Evolutionary conservation across 1,140 invertebrate species (phyloP).

Genomic region (Rhyzopertha dominica): DNA sequence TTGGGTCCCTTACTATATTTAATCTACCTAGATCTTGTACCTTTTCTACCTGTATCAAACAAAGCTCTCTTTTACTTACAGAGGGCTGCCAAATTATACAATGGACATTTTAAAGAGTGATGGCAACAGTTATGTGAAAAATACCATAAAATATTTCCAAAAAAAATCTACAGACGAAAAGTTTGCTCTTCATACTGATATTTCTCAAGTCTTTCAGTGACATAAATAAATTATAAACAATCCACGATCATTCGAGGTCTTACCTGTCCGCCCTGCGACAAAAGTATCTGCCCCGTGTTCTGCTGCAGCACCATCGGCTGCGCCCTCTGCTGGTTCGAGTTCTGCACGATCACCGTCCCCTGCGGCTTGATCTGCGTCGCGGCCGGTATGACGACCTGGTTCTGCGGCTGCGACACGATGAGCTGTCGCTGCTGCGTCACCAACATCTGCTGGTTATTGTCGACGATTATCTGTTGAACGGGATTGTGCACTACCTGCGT

Average conservation of each 20-base stretch:
- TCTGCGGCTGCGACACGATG: constrained; percentile 42
- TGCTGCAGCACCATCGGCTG: constrained; percentile 43
- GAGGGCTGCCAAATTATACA: no score
- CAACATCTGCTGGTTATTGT: constrained; percentile 37
- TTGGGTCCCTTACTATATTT: no score
- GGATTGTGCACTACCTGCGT: constrained; percentile 8
- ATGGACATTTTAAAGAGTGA: no score
- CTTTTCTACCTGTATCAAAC: no score
- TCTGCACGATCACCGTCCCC: constrained; percentile 48
- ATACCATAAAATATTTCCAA: no score
- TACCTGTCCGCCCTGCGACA: constrained; percentile 35
- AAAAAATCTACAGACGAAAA: no score
- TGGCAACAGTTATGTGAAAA: no score
- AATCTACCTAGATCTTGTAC: no score
- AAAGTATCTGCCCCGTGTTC: constrained; percentile 40
- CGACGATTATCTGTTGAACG: constrained; percentile 36
- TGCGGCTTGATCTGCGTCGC: constrained; percentile 36
- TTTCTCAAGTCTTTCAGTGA: no score
- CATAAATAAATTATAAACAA: no score
- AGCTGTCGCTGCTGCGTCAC: constrained; percentile 40
- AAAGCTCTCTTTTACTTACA: no score
- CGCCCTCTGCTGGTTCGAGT: constrained; percentile 40
- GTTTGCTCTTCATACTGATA: no score
- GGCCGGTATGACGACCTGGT: constrained; percentile 28
- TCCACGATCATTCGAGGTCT: constrained; percentile 22